Base-by-base conservation (phyloP, 2,113 vertebrate genomes). In the Amblyopsis rosae region DNA sequence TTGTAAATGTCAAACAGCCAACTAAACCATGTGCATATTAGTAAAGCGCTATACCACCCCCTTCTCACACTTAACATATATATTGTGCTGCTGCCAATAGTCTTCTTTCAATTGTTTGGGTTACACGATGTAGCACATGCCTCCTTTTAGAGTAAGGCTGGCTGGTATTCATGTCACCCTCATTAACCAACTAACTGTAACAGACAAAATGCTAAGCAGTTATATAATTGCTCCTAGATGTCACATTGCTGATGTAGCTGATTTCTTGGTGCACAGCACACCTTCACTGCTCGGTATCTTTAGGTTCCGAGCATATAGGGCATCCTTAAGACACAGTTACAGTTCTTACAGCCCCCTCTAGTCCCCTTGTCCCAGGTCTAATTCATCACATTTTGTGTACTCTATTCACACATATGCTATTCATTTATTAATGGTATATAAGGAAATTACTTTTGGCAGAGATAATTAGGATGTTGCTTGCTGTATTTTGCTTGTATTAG, bases 201-300 rank as follows among this genome's bases (percentile, higher is more conserved):
- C 89, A 90, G 85, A 91, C 81, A 81, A 89, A 88, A 87, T 88
- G 88, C 91, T 91, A 88, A 87, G 82, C 79, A n/a, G 86, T 92
- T 93, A 92, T 92, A 84, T 91, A 93, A 92, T 85, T 58, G 54
- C 58, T 69, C 61, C 62, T 41, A 71, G 68, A 88, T 87, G 86
- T 90, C 88, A 90, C 82, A 63, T 81, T 76, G 81, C 86, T 81
- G 70, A 59, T 72, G 82, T 71, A 60, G 71, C 75, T 80, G 76
- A 81, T 82, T 76, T 86, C 80, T 79, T 80, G 80, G 84, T 83
- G 84, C 77, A 70, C 66, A 83, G 81, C 73, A 79, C 82, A 71
- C 76, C 75, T 59, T 76, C 58, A 79, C 81, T 85, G 55, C 65
- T 83, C 73, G 26, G 61, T 81, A 61, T 74, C 82, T 81, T 49